Percentiles rank a stretch among this genome's conserved stretches.
These are phyloP conservation scores for Sthenelais limicola DNA, from an alignment of 2,888 invertebrate genomes.

Conservation along the genomic window DNA sequence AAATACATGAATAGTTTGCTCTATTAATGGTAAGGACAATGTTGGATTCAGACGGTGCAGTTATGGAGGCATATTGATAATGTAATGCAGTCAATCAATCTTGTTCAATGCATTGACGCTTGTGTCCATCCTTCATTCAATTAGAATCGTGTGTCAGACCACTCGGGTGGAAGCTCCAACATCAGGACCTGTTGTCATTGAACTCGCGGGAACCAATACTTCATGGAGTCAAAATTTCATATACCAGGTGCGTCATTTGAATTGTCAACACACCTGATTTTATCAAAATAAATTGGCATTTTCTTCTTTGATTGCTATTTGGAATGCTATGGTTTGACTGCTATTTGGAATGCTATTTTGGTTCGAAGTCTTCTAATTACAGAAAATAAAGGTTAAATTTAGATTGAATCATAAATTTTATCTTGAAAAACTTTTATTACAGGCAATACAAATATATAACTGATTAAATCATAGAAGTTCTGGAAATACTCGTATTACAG, in stretches of 20 bases:
- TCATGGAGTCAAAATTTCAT: slow-evolving; percentile 37
- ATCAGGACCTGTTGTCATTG: slow-evolving; percentile 27
- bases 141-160: slow-evolving; percentile 46
- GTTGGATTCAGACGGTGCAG: background rate
- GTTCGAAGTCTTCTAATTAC: no score
- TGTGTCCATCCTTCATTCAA: background rate
- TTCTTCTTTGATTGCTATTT: no score
- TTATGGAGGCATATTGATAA: no score
- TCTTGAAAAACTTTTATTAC: no score
- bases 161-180: background rate
- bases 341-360: no score
- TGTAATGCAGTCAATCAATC: no score
- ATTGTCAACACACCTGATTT: no score
- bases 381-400: no score
- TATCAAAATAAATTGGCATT: no score
- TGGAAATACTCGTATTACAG: background rate
- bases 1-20: background rate
- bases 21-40: background rate
- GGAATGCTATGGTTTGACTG: no score
- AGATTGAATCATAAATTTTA: no score
- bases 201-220: slow-evolving; percentile 27
- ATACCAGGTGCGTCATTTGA: slow-evolving; percentile 43
- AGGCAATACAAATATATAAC: background rate
- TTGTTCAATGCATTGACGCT: no score
- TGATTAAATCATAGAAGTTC: background rate